Evolutionary conservation across 2,797 vertebrate genomes (phyloP).

Genomic region (Phrynocephalus forsythii): DNA sequence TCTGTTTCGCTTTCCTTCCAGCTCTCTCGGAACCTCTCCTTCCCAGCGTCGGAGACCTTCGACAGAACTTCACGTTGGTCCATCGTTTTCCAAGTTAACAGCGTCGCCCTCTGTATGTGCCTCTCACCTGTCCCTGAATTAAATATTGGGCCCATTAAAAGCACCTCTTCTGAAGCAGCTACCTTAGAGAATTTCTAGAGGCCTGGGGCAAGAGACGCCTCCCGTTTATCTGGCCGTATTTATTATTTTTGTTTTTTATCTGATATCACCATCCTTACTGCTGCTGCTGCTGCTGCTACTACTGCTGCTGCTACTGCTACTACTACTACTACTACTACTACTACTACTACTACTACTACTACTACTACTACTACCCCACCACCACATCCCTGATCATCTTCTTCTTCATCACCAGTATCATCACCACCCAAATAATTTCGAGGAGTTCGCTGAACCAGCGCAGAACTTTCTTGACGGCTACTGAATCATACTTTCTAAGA

Average conservation of each 20-base stretch:
- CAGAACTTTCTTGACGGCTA: neutral
- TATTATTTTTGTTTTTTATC: neutral
- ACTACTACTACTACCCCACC: too few relatives aligned
- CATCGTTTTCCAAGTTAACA: slow-evolving; percentile 46
- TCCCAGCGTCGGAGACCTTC: slow-evolving; percentile 46
- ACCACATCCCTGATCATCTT: too few relatives aligned
- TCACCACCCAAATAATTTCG: too few relatives aligned
- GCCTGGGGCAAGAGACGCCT: accelerated
- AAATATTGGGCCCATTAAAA: slow-evolving; percentile 11
- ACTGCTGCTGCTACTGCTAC: neutral
- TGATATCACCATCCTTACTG: neutral
- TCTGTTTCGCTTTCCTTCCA: slow-evolving; percentile 35
- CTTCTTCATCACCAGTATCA: too few relatives aligned
- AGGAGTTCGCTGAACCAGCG: neutral
- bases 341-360: too few relatives aligned
- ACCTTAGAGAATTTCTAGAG: neutral
- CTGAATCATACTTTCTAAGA: neutral
- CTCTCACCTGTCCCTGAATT: neutral
- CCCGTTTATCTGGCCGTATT: neutral
- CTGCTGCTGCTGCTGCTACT: neutral
- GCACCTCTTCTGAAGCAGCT: neutral
- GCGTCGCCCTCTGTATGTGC: neutral
- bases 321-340: neutral
- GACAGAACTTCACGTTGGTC: slow-evolving; percentile 33
- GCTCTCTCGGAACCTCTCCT: slow-evolving; percentile 50